Conservation (phyloP, 2,797 vertebrate genomes). For the Karalla daura region DNA sequence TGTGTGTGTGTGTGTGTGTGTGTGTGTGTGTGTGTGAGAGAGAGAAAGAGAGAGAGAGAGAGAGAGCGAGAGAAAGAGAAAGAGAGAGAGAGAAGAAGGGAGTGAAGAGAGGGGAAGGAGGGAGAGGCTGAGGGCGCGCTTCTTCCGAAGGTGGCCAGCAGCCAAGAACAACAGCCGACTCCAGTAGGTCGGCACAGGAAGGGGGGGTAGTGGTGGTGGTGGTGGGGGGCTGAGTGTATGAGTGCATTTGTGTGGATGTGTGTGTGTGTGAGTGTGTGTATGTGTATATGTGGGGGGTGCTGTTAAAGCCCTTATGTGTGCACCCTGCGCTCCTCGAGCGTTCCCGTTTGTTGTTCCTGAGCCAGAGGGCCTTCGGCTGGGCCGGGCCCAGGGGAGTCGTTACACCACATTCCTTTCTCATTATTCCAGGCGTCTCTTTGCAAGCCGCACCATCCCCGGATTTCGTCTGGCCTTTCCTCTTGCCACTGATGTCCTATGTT, state of each 20-base stretch:
- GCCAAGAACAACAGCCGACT: conserved; percentile 96
- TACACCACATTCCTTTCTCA: conserved; percentile 83
- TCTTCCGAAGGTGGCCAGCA: conserved; percentile 85
- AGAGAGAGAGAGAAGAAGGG: conserved; percentile 27
- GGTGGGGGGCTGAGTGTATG: conserved; percentile 37
- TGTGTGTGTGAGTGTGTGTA: conserved; percentile 5
- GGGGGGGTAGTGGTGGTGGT: conserved; percentile 70
- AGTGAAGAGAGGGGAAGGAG: conserved; percentile 50
- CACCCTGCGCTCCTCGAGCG: conserved; percentile 78
- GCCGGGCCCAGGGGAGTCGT: conserved; percentile 85
- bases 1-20: too few species aligned
- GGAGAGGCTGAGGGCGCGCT: conserved; percentile 69
- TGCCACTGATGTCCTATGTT: conserved; percentile 62
- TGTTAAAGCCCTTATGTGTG: conserved; percentile 90
- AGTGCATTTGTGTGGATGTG: conserved; percentile 34
- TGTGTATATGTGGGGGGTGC: conserved; percentile 35
- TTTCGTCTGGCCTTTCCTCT: conserved; percentile 66
- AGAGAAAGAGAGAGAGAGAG: conserved; percentile 20
- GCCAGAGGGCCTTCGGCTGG: conserved; percentile 84
- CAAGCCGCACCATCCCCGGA: conserved; percentile 75
- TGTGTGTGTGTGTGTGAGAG: conserved; percentile 24
- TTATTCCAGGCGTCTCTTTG: conserved; percentile 81
- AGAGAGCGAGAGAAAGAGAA: conserved; percentile 44
- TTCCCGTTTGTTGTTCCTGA: conserved; percentile 82
- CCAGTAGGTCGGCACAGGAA: conserved; percentile 97